phyloP scores from a whole-genome alignment of 2,888 invertebrate species.

The Melinopterus prodromus region DNA sequence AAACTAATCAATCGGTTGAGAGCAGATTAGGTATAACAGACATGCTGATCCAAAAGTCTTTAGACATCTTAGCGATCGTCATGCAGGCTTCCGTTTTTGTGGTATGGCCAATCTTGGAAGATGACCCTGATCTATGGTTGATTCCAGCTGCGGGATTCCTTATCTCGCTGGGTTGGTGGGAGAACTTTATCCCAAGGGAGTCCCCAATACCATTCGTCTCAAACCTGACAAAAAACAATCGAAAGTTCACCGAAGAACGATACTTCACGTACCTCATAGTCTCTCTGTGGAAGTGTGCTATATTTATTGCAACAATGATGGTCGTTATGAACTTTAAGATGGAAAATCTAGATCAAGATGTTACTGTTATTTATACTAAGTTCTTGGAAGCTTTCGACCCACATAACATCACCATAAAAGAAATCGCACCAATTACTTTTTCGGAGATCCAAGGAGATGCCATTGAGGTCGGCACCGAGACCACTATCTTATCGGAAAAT shows the following conservation, averaged over 20 bases:
- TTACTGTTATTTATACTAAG: conserved; percentile 62
- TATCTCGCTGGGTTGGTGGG: conserved; percentile 85
- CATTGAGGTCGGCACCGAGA: conserved; percentile 43
- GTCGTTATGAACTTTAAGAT: conserved; percentile 58
- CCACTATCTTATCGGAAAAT: conserved; percentile 26
- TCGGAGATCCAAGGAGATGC: conserved; percentile 34
- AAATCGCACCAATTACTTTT: not conserved
- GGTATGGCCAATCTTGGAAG: conserved; percentile 70
- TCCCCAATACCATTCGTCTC: conserved; percentile 53
- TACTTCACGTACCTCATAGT: conserved; percentile 78
- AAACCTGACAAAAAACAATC: conserved; percentile 58
- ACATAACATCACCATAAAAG: conserved; percentile 64
- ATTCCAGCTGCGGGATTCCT: conserved; percentile 72
- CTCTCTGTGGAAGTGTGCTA: conserved; percentile 77
- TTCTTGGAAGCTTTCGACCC: conserved; percentile 64
- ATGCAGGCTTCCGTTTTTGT: conserved; percentile 74
- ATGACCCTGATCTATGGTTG: conserved; percentile 64
- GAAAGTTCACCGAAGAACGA: conserved; percentile 58
- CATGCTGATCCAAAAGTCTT: conserved; percentile 43
- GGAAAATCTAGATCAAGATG: conserved; percentile 29
- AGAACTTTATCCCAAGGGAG: conserved; percentile 72
- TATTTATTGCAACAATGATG: conserved; percentile 71
- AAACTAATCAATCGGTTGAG: not conserved
- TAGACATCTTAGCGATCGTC: conserved; percentile 69
- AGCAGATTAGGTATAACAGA: conserved; percentile 51